These are phyloP conservation scores for Noctua comes DNA, from an alignment of 2,888 invertebrate species.

Conservation along the genomic window DNA sequence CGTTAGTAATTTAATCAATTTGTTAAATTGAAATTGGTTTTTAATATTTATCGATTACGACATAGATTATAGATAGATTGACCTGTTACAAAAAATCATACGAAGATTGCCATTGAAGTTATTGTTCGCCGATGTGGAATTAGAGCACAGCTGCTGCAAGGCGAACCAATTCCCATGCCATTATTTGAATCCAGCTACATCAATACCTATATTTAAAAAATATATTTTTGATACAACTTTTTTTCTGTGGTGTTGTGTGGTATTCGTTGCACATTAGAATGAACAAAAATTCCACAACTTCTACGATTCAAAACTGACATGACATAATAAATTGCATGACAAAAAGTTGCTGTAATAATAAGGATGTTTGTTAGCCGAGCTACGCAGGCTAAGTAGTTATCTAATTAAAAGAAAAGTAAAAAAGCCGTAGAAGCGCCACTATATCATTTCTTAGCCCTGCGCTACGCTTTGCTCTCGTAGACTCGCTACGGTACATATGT, in stretches of 20 bases:
- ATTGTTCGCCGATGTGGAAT: slow-evolving; percentile 21
- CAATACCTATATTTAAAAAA: neutral
- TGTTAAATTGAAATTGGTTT: slow-evolving; percentile 46
- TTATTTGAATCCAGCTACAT: slow-evolving; percentile 17
- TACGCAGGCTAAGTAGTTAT: slow-evolving; percentile 22
- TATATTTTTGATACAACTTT: neutral
- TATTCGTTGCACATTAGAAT: neutral
- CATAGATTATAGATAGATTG: no score
- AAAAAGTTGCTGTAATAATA: slow-evolving; percentile 23
- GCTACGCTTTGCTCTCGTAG: neutral
- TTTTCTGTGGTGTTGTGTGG: no score
- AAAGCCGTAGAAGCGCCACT: slow-evolving; percentile 13
- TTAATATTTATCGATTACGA: slow-evolving; percentile 44
- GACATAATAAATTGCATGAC: slow-evolving; percentile 29
- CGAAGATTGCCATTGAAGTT: neutral
- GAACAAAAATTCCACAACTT: neutral
- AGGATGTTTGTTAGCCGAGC: slow-evolving; percentile 24
- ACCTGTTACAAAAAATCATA: slow-evolving; percentile 5
- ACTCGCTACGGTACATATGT: neutral
- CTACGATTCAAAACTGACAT: slow-evolving; percentile 9
- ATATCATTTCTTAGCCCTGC: neutral
- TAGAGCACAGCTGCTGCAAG: slow-evolving; percentile 27
- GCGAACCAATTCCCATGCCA: slow-evolving; percentile 22
- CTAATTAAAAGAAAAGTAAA: slow-evolving; percentile 20
- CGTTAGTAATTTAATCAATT: slow-evolving; percentile 26